Percentiles rank a stretch among this genome's conserved stretches.
Conservation (phyloP, 1,140 invertebrate genomes). For the Araneus ventricosus region DNA sequence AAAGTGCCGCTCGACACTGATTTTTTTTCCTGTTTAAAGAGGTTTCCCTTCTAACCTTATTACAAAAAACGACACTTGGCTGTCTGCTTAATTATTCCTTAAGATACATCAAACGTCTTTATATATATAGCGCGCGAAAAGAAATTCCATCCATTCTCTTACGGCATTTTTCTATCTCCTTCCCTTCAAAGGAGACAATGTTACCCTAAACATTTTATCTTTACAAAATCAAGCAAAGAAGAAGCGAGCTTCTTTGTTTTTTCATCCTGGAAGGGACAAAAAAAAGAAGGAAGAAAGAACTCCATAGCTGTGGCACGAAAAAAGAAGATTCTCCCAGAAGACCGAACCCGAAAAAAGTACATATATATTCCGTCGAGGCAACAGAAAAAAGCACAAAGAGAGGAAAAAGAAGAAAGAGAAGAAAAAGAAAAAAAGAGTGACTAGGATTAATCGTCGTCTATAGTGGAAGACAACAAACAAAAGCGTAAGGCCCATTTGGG, state of each 20-base stretch:
- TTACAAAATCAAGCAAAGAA: conserved; percentile 19
- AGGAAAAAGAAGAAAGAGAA: not conserved
- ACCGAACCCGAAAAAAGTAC: not conserved
- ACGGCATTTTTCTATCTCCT: not conserved
- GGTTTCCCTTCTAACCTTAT: not conserved
- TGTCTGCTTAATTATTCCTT: not conserved
- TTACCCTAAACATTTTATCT: conserved; percentile 23
- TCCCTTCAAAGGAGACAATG: not conserved
- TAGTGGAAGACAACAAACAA: conserved; percentile 29
- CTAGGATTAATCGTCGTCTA: conserved; percentile 33
- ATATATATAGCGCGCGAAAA: not conserved
- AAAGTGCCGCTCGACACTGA: too few species aligned
- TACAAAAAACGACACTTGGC: not conserved
- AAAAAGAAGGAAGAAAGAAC: too few species aligned
- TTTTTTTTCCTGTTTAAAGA: not conserved
- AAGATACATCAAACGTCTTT: not conserved
- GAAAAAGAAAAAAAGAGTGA: not conserved
- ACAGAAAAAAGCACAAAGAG: not conserved
- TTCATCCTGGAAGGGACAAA: not conserved
- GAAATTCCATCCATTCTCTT: not conserved
- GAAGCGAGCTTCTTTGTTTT: not conserved
- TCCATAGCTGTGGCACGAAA: not conserved
- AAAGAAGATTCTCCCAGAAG: not conserved
- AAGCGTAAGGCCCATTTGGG: conserved; percentile 30
- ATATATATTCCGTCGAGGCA: not conserved